Percentiles rank a stretch among this genome's conserved stretches.
phyloP scores from a whole-genome alignment of 2,113 vertebrate species.

The Anser brachyrhynchus region DNA sequence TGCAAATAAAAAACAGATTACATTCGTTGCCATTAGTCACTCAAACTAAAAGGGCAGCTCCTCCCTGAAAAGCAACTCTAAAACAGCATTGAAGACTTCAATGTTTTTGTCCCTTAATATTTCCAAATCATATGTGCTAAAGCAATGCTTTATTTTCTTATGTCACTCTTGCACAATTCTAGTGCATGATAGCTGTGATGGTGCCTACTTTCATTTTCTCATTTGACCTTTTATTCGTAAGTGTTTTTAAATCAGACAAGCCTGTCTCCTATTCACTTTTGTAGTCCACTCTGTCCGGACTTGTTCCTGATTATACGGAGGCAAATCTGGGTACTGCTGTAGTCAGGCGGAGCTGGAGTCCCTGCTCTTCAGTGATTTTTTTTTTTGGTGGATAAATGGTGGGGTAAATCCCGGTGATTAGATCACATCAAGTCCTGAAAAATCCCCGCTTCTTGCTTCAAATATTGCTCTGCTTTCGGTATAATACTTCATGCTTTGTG shows the following conservation, averaged over 20 bases:
- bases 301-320: background rate
- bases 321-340: background rate
- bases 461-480: background rate
- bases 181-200: background rate
- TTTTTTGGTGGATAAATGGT: background rate
- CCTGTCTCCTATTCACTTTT: background rate
- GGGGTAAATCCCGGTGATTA: background rate
- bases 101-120: conserved; percentile 8
- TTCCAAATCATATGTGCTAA: conserved; percentile 8
- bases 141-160: conserved; percentile 7
- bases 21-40: conserved; percentile 62
- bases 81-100: conserved; percentile 34
- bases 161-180: background rate
- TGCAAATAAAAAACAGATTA: conserved; percentile 74
- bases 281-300: background rate
- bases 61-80: conserved; percentile 63
- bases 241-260: background rate
- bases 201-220: background rate
- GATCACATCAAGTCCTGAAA: background rate
- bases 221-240: background rate
- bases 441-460: background rate
- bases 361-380: background rate
- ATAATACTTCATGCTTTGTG: background rate
- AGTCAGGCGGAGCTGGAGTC: background rate
- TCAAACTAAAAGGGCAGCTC: conserved; percentile 65